Evolutionary conservation across 2,113 vertebrate species (phyloP).

Genomic region (Microcebus jonahi): DNA sequence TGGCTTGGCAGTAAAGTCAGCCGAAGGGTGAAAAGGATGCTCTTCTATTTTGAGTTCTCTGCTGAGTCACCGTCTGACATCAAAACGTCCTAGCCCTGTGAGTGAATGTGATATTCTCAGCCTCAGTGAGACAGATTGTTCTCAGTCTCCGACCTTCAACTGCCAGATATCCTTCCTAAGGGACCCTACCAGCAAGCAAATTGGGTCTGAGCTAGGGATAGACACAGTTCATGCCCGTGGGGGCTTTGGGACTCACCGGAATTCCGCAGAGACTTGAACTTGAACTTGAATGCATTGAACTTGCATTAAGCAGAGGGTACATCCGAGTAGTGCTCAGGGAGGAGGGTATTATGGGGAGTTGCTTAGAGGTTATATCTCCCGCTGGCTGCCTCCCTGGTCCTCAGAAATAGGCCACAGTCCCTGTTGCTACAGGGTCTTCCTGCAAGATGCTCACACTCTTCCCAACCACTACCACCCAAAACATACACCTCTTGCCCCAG

Average conservation of each 20-base stretch:
- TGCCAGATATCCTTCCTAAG: background rate
- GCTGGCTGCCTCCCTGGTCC: background rate
- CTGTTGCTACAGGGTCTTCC: background rate
- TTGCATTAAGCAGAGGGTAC: background rate
- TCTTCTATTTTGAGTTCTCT: conserved; percentile 50
- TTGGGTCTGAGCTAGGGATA: background rate
- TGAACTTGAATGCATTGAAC: background rate
- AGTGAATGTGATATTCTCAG: background rate
- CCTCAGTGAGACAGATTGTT: background rate
- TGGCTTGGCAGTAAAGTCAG: background rate
- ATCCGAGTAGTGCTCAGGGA: background rate
- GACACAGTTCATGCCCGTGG: background rate
- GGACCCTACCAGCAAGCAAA: no score
- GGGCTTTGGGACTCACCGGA: background rate
- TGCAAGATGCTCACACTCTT: background rate
- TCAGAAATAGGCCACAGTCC: background rate
- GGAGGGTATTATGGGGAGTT: background rate
- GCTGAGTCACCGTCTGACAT: conserved; percentile 44
- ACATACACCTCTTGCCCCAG: no score
- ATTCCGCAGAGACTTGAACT: background rate
- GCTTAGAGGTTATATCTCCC: background rate
- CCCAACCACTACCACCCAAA: no score
- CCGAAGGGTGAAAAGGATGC: conserved; percentile 36
- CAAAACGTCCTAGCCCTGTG: background rate
- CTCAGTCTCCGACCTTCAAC: background rate